phyloP scores from a whole-genome alignment of 2,113 vertebrate species.

The Lutjanus erythropterus region DNA sequence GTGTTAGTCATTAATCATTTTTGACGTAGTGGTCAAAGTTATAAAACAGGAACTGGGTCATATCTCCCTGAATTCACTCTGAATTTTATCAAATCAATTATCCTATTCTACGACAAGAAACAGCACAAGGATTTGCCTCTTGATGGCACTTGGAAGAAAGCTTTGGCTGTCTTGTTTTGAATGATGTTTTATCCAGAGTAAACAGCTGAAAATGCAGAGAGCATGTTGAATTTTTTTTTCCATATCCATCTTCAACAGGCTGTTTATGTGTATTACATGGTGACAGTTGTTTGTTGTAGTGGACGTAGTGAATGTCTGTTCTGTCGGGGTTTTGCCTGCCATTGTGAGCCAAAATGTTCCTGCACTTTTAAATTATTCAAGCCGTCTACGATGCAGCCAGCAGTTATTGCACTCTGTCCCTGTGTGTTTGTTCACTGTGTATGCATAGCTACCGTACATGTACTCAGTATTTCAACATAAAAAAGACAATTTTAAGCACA shows the following conservation, averaged over 20 bases:
- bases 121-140: background rate
- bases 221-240: constrained; percentile 25
- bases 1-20: constrained; percentile 11
- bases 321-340: constrained; percentile 25
- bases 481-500: constrained; percentile 41
- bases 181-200: background rate
- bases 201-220: background rate
- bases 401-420: constrained; percentile 36
- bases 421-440: constrained; percentile 49
- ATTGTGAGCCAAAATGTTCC: constrained; percentile 42
- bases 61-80: constrained; percentile 1
- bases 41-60: background rate
- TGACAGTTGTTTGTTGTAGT: constrained; percentile 55
- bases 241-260: background rate
- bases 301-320: constrained; percentile 32
- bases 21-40: background rate
- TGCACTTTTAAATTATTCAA: constrained; percentile 44
- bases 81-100: background rate
- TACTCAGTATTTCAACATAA: constrained; percentile 6
- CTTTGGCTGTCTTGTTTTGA: constrained; percentile 15
- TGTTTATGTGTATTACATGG: constrained; percentile 38
- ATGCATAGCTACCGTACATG: constrained; percentile 35
- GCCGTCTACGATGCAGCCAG: constrained; percentile 1
- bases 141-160: background rate
- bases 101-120: background rate